These are phyloP conservation scores for Acleris holmiana DNA, from an alignment of 2,888 invertebrate genomes.

Conservation along the genomic window DNA sequence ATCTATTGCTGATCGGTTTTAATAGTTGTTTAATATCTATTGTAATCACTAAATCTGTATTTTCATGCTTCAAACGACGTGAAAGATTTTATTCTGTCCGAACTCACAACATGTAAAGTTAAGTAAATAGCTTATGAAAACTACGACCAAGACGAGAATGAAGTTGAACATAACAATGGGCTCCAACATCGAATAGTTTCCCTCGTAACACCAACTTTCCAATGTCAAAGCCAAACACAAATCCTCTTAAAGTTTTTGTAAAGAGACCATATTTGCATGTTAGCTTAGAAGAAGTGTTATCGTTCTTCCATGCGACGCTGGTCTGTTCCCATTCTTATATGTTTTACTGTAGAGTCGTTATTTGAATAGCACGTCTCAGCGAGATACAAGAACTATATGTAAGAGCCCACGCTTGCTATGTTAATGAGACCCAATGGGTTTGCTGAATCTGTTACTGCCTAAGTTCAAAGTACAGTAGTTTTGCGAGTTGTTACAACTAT, in stretches of 20 bases:
- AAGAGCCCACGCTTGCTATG: slow-evolving; percentile 25
- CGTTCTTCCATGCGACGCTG: neutral
- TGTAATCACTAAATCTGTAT: no score
- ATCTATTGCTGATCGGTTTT: no score
- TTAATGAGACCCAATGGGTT: slow-evolving; percentile 30
- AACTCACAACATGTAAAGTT: no score
- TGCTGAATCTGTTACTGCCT: slow-evolving; percentile 29
- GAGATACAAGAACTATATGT: slow-evolving; percentile 5
- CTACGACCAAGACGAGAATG: no score
- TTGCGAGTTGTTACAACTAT: slow-evolving; percentile 23
- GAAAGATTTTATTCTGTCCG: no score
- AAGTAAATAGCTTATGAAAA: no score
- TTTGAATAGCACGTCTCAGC: slow-evolving; percentile 2
- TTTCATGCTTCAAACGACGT: no score
- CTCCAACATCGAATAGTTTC: neutral
- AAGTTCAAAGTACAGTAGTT: slow-evolving; percentile 31
- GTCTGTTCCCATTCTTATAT: neutral
- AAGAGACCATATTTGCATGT: slow-evolving; percentile 32
- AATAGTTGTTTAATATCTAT: no score
- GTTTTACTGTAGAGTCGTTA: neutral
- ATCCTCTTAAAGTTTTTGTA: slow-evolving; percentile 35
- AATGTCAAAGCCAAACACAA: slow-evolving; percentile 27
- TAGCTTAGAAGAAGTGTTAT: slow-evolving; percentile 17
- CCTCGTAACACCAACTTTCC: slow-evolving; percentile 1
- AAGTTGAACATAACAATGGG: no score